phyloP scores from a whole-genome alignment of 30 jellyfish, hydroid and myxozoan species.

The Aurelia sp. region DNA sequence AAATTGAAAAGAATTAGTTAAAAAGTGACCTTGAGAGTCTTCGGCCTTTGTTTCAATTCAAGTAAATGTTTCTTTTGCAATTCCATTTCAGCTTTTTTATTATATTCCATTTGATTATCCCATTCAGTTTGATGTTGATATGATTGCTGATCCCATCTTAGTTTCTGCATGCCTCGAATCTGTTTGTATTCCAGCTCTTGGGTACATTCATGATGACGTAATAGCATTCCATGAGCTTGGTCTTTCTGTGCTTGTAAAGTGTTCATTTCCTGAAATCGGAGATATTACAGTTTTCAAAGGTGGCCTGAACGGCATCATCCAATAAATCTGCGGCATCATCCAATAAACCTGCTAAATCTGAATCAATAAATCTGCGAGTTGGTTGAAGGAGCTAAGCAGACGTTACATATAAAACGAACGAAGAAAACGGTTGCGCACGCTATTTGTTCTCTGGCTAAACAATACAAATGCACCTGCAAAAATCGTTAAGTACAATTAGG shows the following conservation, averaged over 20 bases:
- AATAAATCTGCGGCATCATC: no score
- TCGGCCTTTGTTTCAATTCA: slow-evolving; percentile 97
- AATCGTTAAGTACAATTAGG: no score
- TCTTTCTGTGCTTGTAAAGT: slow-evolving; percentile 97
- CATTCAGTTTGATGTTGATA: slow-evolving; percentile 96
- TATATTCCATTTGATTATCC: slow-evolving; percentile 98
- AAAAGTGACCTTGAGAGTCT: slow-evolving; percentile 81
- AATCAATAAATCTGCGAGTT: no score
- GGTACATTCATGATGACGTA: slow-evolving; percentile 98
- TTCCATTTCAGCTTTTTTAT: slow-evolving; percentile 98
- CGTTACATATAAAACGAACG: no score
- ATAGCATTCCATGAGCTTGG: slow-evolving; percentile 96
- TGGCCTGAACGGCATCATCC: no score
- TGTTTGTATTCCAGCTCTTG: slow-evolving; percentile 96
- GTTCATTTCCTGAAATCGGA: slow-evolving; percentile 87
- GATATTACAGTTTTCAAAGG: not conserved
- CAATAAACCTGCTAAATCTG: no score
- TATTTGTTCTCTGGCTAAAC: no score
- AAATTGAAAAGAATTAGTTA: no score
- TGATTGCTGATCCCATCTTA: slow-evolving; percentile 94
- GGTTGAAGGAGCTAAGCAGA: no score
- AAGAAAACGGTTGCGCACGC: no score
- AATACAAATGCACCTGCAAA: no score
- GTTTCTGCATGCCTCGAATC: slow-evolving; percentile 88
- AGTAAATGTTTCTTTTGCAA: slow-evolving; percentile 95